These are phyloP conservation scores for Andricus quercusramuli DNA, from an alignment of 2,888 invertebrate species.

Conservation along the genomic window DNA sequence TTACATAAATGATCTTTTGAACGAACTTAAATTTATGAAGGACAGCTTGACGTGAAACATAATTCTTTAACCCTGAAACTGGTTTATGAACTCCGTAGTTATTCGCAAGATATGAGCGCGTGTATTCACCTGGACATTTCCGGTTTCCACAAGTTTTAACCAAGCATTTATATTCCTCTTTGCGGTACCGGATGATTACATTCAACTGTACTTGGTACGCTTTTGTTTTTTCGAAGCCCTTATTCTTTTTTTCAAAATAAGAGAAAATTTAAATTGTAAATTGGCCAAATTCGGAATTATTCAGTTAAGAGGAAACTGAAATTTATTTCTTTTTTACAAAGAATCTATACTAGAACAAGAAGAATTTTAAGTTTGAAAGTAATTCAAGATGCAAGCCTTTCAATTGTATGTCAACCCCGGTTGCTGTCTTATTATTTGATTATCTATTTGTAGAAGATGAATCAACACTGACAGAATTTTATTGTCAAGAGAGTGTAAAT, in stretches of 20 bases:
- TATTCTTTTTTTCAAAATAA: too few relatives aligned
- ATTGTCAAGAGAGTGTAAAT: background rate
- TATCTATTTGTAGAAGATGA: background rate
- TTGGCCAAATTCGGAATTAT: too few relatives aligned
- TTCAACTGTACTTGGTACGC: background rate
- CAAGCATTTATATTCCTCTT: background rate
- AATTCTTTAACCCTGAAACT: background rate
- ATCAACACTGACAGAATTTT: background rate
- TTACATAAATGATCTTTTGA: background rate
- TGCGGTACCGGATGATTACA: background rate
- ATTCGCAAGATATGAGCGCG: background rate
- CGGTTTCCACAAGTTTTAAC: slow-evolving; percentile 21
- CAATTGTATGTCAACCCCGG: too few relatives aligned
- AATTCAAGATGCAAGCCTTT: too few relatives aligned
- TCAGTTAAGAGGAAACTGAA: too few relatives aligned
- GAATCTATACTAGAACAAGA: too few relatives aligned
- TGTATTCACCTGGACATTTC: background rate
- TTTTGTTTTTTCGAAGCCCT: background rate
- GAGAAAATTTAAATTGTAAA: too few relatives aligned
- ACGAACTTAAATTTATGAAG: background rate
- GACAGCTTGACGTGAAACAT: background rate
- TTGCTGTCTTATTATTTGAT: too few relatives aligned
- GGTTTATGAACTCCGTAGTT: background rate
- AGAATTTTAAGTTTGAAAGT: too few relatives aligned
- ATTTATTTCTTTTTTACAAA: too few relatives aligned